A percentile compares a stretch with the other conserved stretches of the same genome.
Evolutionary conservation across 2,113 vertebrate genomes (phyloP).

Genomic region (Seriola aureovittata): DNA sequence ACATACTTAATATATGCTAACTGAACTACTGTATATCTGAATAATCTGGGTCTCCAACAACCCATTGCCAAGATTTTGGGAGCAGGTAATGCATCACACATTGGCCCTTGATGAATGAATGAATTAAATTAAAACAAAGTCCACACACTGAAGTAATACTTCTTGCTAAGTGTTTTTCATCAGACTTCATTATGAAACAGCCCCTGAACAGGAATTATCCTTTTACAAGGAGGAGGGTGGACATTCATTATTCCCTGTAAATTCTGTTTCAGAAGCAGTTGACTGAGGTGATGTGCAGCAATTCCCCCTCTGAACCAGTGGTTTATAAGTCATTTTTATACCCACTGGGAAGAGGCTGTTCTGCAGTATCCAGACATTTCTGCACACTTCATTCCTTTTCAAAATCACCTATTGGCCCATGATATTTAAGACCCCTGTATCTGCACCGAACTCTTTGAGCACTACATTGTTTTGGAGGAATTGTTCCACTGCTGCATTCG

Average conservation of each 20-base stretch:
- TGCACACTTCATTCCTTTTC: conserved; percentile 25
- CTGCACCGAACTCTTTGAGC: not conserved
- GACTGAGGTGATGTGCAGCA: conserved; percentile 22
- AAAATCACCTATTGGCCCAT: not conserved
- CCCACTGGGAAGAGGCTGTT: not conserved
- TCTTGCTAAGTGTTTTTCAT: conserved; percentile 45
- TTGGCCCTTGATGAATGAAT: conserved; percentile 19
- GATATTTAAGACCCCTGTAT: not conserved
- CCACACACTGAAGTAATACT: conserved; percentile 12
- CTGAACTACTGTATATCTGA: not conserved
- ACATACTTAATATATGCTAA: not conserved
- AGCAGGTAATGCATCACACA: conserved; percentile 7
- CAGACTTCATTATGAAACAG: conserved; percentile 51
- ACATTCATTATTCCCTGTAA: conserved; percentile 34
- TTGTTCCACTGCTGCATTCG: not conserved
- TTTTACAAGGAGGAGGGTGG: conserved; percentile 22
- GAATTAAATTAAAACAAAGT: conserved; percentile 32
- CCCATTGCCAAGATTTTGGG: not conserved
- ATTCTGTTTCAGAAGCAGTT: conserved; percentile 10
- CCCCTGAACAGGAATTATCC: conserved; percentile 36
- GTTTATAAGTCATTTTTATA: conserved; percentile 21
- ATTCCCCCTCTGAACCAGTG: conserved; percentile 3
- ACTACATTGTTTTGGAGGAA: not conserved
- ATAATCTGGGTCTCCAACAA: not conserved
- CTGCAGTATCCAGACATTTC: conserved; percentile 4